Base-by-base conservation (phyloP, 2,113 vertebrate species). In the Heterotis niloticus region DNA sequence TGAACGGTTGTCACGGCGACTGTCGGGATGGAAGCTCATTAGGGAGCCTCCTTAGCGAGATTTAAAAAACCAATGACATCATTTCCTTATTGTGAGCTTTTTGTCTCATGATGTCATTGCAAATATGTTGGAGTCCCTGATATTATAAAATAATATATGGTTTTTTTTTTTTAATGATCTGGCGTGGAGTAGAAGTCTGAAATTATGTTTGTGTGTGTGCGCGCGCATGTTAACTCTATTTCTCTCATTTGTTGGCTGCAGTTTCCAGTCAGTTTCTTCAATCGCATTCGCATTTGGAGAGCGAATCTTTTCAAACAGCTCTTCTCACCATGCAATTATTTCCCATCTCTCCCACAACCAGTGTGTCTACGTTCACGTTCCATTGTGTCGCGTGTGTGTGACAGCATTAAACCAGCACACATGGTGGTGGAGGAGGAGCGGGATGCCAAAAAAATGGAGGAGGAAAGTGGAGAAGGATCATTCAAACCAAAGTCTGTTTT, bases 11-110 rank as follows among this genome's bases (percentile, higher is more conserved):
- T 64, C 64, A 71, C 26, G 75, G 67, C 64, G 34, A 72, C 75
- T 72, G 60, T 80, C 56, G 17, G 34, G 34, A 71, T 72, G 79
- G 75, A 81, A 81, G 77, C 34, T 81, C 75, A 77, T 81, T 81
- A 81, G 67, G 71, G 24, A 64, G 67, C 65, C 54, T 56, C 24
- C 80, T 65, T 77, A 72, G 70, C 60, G 18, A 24, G 44, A 71
- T 79, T 76, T 70, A 12, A 69, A 64, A 20, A 56, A n/a, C 24
- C 80, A 59, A 81, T 77, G 75, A 81, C 75, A 77, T 81, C 24
- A 81, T 72, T 77, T 77, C 75, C 75, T 81, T 13, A 66, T 57
- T 75, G 71, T 68, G 64, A 56, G 71, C 11, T 44, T 75, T 75
- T 56, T 24, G 24, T 44, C 0, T 28, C 26, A 64, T 80, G 72